Conservation (phyloP, 1,140 invertebrate species). For the Mya arenaria region DNA sequence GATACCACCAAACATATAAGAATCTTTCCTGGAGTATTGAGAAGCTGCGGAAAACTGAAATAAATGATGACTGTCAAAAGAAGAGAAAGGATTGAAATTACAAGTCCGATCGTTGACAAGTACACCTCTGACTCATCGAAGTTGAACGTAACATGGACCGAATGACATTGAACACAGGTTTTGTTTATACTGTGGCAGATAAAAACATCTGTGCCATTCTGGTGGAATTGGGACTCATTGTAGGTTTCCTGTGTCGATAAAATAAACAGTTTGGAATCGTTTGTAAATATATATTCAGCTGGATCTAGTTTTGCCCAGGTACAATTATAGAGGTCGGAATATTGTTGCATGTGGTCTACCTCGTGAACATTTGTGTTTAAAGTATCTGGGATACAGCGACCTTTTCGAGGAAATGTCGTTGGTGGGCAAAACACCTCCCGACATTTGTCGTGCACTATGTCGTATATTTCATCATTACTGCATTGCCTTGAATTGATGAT, state of each 20-base stretch:
- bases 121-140: conserved; percentile 52
- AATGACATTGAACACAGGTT: neutral
- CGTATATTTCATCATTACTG: no score
- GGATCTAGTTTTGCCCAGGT: neutral
- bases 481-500: no score
- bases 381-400: no score
- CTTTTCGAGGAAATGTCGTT: no score
- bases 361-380: no score
- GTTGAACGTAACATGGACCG: conserved; percentile 17
- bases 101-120: conserved; percentile 57
- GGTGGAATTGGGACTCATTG: conserved; percentile 17
- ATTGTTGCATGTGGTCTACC: no score
- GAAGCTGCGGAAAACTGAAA: conserved; percentile 76
- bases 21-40: conserved; percentile 83
- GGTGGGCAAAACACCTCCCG: no score
- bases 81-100: conserved; percentile 63
- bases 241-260: neutral
- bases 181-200: conserved; percentile 22
- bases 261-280: conserved; percentile 34
- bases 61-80: conserved; percentile 76
- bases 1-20: conserved; percentile 80
- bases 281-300: conserved; percentile 40
- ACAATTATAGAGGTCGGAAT: no score
- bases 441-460: no score
- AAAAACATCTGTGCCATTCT: conserved; percentile 13